Evolutionary conservation across 2,113 vertebrate species (phyloP).

Genomic region (Ptilorrhoa leucosticta): DNA sequence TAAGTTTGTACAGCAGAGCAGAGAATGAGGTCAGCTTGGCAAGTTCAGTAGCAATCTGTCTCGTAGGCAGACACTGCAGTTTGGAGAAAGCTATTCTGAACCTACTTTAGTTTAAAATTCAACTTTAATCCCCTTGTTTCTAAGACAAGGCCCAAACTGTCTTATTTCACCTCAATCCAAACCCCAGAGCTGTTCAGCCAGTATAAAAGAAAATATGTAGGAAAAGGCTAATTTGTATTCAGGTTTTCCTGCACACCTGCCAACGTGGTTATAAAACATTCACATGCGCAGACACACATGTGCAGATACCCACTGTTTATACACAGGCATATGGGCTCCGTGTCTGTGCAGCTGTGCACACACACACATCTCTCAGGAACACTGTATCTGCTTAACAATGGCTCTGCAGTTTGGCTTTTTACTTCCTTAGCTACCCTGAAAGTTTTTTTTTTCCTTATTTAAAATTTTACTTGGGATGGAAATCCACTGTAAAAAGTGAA

Average conservation of each 20-base stretch:
- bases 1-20: background rate
- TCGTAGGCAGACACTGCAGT: background rate
- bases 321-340: slow-evolving; percentile 10
- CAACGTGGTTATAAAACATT: background rate
- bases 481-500: background rate
- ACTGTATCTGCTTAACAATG: background rate
- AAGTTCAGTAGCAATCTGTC: slow-evolving; percentile 2
- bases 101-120: background rate
- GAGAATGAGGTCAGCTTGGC: slow-evolving; percentile 21
- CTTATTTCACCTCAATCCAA: background rate
- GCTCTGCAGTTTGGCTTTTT: background rate
- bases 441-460: background rate
- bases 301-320: background rate
- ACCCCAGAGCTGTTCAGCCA: background rate
- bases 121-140: background rate
- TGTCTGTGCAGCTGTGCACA: slow-evolving; percentile 51
- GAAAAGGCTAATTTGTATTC: background rate
- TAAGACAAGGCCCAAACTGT: background rate
- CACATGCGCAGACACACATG: background rate
- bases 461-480: background rate
- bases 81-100: background rate
- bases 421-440: background rate
- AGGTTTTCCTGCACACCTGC: slow-evolving; percentile 5
- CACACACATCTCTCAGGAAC: background rate
- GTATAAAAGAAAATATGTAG: too few relatives aligned